Evolutionary conservation across 1,140 invertebrate genomes (phyloP).

Genomic region (Scaptomyza montana): DNA sequence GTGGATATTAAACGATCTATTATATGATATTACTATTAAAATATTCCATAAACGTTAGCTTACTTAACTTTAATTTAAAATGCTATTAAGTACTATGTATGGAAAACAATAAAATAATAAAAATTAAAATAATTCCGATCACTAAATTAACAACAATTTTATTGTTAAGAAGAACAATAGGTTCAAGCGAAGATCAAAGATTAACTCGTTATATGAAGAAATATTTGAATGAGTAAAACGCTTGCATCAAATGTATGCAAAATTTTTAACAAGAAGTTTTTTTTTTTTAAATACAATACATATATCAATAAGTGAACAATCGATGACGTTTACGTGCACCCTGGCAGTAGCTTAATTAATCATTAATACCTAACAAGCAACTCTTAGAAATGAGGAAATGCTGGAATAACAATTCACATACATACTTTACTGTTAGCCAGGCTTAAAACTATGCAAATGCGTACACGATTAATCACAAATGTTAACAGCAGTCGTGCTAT

Average conservation of each 20-base stretch:
- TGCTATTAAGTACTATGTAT: no score
- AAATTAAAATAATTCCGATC: neutral
- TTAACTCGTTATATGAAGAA: neutral
- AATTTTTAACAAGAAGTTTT: no score
- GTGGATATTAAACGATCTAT: no score
- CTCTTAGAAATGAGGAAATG: constrained; percentile 1
- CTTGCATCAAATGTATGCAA: no score
- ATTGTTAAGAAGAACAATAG: no score
- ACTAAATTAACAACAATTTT: no score
- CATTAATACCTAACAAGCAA: constrained; percentile 5
- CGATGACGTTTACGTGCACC: constrained; percentile 7
- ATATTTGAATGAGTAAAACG: neutral
- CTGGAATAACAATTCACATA: neutral
- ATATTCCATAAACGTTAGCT: neutral
- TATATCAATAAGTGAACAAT: constrained; percentile 1
- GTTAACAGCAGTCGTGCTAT: constrained; percentile 12
- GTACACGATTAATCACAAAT: constrained; percentile 14
- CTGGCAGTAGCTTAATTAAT: constrained; percentile 1
- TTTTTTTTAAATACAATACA: neutral
- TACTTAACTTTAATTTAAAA: neutral
- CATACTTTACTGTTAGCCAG: neutral
- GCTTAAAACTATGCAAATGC: constrained; percentile 34
- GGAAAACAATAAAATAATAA: neutral
- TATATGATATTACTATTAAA: no score
- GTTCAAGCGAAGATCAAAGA: constrained; percentile 12